Evolutionary conservation across 2,113 vertebrate genomes (phyloP).

Genomic region (Neopipo cinnamomea): DNA sequence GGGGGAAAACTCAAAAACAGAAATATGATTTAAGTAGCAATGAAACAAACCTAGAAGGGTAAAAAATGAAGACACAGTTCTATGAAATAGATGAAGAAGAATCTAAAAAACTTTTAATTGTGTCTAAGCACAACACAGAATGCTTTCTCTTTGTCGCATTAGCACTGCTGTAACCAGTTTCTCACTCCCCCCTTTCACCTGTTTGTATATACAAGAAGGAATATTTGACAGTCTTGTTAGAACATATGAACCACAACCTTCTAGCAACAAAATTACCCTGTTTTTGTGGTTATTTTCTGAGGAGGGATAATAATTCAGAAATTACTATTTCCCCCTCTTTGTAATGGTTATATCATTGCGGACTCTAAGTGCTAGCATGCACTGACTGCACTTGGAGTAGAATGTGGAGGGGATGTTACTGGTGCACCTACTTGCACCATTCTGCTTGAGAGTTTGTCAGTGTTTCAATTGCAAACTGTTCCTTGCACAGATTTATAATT

Average conservation of each 20-base stretch:
- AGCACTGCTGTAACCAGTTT: not conserved
- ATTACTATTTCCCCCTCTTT: conserved; percentile 45
- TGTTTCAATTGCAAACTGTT: conserved; percentile 34
- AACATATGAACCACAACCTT: conserved; percentile 30
- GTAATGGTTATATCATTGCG: not conserved
- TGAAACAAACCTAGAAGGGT: not conserved
- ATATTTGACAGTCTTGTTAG: conserved; percentile 22
- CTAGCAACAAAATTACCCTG: conserved; percentile 28
- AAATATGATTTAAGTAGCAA: not conserved
- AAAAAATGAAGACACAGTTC: not conserved
- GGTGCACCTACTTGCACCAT: not conserved
- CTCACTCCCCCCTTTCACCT: not conserved
- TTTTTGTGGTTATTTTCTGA: conserved; percentile 42
- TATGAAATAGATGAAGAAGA: not conserved
- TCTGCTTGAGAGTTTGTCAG: conserved; percentile 42
- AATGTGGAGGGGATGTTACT: conserved; percentile 33
- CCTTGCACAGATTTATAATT: conserved; percentile 58
- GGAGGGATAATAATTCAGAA: conserved; percentile 38
- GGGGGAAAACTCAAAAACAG: not conserved
- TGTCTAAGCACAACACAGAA: not conserved
- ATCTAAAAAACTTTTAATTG: not conserved
- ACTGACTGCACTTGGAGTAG: not conserved
- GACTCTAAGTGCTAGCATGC: not conserved
- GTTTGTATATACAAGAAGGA: not conserved
- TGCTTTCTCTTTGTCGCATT: conserved; percentile 16